Evolutionary conservation across 2,888 invertebrate species (phyloP).

Genomic region (Euzetes globulus): DNA sequence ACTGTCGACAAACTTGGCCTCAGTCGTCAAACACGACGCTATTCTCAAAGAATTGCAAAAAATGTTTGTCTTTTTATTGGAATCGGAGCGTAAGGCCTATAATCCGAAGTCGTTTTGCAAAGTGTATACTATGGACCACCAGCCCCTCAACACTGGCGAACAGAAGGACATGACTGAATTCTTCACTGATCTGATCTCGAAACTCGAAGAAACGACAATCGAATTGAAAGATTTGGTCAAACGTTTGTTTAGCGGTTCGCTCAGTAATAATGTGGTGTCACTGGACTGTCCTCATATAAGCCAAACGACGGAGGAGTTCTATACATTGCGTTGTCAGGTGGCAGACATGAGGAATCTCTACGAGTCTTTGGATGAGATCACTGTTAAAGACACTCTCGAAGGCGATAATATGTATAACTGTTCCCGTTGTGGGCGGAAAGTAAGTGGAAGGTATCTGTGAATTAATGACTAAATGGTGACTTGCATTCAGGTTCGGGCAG

Average conservation of each 20-base stretch:
- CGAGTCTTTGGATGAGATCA: conserved; percentile 91
- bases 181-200: conserved; percentile 90
- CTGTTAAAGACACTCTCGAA: conserved; percentile 89
- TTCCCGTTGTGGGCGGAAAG: conserved; percentile 88
- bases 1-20: conserved; percentile 59
- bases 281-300: conserved; percentile 92
- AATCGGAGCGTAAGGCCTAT: conserved; percentile 89
- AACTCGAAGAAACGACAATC: conserved; percentile 90
- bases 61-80: conserved; percentile 90
- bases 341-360: conserved; percentile 86
- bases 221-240: conserved; percentile 81
- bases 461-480: not conserved
- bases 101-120: conserved; percentile 92
- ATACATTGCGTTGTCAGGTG: conserved; percentile 90
- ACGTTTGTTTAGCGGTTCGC: conserved; percentile 81
- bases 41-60: conserved; percentile 79
- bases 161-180: conserved; percentile 98
- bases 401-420: conserved; percentile 98
- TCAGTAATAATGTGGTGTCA: conserved; percentile 91
- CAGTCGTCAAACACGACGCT: conserved; percentile 64
- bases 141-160: conserved; percentile 88
- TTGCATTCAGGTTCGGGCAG: conserved; percentile 57
- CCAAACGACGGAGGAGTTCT: conserved; percentile 87
- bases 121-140: conserved; percentile 94
- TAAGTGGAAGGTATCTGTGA: conserved; percentile 46